Percentiles rank a stretch among this genome's conserved stretches.
phyloP scores from a whole-genome alignment of 2,888 invertebrate genomes.

The Aplocera efformata region DNA sequence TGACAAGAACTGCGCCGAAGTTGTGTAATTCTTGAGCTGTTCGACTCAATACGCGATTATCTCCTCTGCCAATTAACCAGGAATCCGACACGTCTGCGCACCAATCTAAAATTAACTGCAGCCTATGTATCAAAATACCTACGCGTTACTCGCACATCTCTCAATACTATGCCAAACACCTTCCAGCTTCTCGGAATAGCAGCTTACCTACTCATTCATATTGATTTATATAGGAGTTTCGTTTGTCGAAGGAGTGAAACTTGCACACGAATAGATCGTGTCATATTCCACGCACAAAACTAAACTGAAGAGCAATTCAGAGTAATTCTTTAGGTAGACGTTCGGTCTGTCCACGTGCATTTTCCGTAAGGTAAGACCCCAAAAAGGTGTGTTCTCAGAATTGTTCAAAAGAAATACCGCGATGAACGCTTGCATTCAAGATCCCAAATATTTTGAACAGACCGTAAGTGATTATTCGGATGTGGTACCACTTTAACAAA shows the following conservation, averaged over 20 bases:
- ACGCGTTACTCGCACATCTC: slow-evolving; percentile 78
- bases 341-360: slow-evolving; percentile 38
- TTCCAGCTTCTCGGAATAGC: slow-evolving; percentile 77
- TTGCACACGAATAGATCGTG: slow-evolving; percentile 37
- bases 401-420: slow-evolving; percentile 61
- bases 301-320: slow-evolving; percentile 28
- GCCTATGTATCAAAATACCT: slow-evolving; percentile 80
- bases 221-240: slow-evolving; percentile 63
- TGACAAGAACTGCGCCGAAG: slow-evolving; percentile 7
- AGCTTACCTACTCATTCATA: slow-evolving; percentile 63
- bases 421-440: slow-evolving; percentile 61
- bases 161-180: slow-evolving; percentile 80
- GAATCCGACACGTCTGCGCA: slow-evolving; percentile 79
- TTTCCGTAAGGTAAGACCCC: slow-evolving; percentile 40
- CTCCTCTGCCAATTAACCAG: slow-evolving; percentile 76
- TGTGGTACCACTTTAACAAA: slow-evolving; percentile 76
- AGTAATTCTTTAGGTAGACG: slow-evolving; percentile 38
- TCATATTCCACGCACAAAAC: slow-evolving; percentile 29
- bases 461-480: slow-evolving; percentile 78
- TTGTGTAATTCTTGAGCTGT: slow-evolving; percentile 28
- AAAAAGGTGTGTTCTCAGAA: slow-evolving; percentile 63
- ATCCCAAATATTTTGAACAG: slow-evolving; percentile 78
- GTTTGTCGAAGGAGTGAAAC: slow-evolving; percentile 38
- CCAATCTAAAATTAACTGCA: slow-evolving; percentile 80
- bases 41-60: slow-evolving; percentile 65